Evolutionary conservation across 2,888 invertebrate species (phyloP).

Genomic region (Drosophila formosana): DNA sequence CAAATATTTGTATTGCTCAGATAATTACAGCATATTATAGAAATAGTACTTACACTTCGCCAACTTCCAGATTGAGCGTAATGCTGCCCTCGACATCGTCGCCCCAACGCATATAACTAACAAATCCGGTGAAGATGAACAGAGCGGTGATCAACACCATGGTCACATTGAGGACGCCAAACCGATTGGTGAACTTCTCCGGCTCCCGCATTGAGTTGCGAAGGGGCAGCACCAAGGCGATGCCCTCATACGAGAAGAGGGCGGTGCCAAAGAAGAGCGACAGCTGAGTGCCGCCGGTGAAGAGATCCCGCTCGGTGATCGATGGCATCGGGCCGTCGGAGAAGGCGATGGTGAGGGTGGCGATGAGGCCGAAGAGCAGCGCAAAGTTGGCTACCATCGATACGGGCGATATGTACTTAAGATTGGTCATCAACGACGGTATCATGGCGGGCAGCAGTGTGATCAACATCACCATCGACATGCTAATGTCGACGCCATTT

Average conservation of each 20-base stretch:
- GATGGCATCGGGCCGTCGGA: conserved; percentile 89
- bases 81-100: conserved; percentile 92
- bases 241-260: conserved; percentile 98
- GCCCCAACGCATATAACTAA: conserved; percentile 95
- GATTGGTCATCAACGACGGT: conserved; percentile 82
- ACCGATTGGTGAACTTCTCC: conserved; percentile 90
- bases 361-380: conserved; percentile 88
- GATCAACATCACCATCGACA: conserved; percentile 76
- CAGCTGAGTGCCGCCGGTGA: conserved; percentile 87
- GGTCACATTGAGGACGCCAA: conserved; percentile 95
- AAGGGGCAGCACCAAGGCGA: conserved; percentile 95
- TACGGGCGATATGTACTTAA: conserved; percentile 88
- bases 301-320: conserved; percentile 87
- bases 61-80: conserved; percentile 91
- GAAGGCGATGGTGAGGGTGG: conserved; percentile 91
- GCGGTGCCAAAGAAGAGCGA: conserved; percentile 98
- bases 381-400: conserved; percentile 92
- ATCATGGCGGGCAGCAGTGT: conserved; percentile 81
- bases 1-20: too few relatives aligned
- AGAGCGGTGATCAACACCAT: conserved; percentile 93
- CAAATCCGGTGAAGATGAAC: conserved; percentile 93
- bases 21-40: too few relatives aligned
- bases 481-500: conserved; percentile 76
- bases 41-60: conserved; percentile 71
- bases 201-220: conserved; percentile 96